Percentiles rank a stretch among this genome's conserved stretches.
These are phyloP conservation scores for Sterrhoptilus dennistouni DNA, from an alignment of 2,113 vertebrate species.

Conservation along the genomic window DNA sequence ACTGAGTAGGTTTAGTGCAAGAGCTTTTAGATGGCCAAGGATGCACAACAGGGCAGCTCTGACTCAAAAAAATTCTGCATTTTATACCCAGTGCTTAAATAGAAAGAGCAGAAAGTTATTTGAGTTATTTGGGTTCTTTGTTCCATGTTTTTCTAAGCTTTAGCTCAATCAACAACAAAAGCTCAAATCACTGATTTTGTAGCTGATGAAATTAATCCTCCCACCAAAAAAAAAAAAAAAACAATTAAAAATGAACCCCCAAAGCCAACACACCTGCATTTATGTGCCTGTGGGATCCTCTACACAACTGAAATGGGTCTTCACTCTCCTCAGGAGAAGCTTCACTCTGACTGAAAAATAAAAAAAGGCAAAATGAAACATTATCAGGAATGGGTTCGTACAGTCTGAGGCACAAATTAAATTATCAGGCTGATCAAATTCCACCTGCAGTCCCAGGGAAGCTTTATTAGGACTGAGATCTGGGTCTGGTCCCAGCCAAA, in stretches of 20 bases:
- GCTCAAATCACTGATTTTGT: neutral
- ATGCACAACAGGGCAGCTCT: neutral
- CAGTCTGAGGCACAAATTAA: neutral
- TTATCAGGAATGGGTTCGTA: neutral
- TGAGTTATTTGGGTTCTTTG: neutral
- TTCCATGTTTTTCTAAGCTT: neutral
- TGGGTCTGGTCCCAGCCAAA: neutral
- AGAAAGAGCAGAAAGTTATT: neutral
- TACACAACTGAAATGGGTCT: constrained; percentile 16
- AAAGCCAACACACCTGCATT: constrained; percentile 75
- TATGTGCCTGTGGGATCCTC: constrained; percentile 68
- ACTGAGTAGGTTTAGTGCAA: neutral
- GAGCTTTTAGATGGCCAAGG: neutral
- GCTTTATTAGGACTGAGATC: accelerated
- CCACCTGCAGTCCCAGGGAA: neutral
- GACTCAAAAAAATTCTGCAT: neutral
- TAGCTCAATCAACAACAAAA: neutral
- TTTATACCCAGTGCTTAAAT: neutral
- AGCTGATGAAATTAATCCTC: neutral
- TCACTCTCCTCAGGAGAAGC: constrained; percentile 11
- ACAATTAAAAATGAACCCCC: neutral
- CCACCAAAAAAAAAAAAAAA: neutral
- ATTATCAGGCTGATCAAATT: neutral
- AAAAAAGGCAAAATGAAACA: neutral
- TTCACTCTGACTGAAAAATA: neutral